These are phyloP conservation scores for Emydura subglobosa DNA, from an alignment of 2,113 vertebrate genomes.

Conservation along the genomic window DNA sequence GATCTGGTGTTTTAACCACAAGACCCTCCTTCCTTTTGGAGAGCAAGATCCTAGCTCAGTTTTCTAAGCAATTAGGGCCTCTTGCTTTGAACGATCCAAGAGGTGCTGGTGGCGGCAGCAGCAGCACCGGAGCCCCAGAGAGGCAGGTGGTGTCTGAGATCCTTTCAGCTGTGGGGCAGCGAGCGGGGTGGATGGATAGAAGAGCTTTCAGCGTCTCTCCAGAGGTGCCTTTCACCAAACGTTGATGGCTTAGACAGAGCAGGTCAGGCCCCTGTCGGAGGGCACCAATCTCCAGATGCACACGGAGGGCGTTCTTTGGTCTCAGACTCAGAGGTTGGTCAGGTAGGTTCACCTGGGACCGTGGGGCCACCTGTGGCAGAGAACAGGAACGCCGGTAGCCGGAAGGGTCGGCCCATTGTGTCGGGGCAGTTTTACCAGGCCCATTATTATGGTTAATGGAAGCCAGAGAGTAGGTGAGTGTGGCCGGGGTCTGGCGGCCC, in stretches of 20 bases:
- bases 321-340: neutral
- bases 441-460: neutral
- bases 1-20: neutral
- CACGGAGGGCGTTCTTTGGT: no score
- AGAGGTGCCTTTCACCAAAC: neutral
- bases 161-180: neutral
- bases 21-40: neutral
- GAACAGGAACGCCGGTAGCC: neutral
- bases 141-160: neutral
- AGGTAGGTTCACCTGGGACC: neutral
- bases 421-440: neutral
- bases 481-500: neutral
- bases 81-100: neutral
- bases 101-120: neutral
- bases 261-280: no score
- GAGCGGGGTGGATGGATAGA: neutral
- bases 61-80: neutral
- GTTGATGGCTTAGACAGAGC: neutral
- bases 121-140: no score
- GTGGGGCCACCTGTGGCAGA: neutral
- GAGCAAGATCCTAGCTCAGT: neutral
- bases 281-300: neutral
- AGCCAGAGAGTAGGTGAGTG: neutral
- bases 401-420: neutral
- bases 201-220: neutral